These are phyloP conservation scores for Pseudochromis fuscus DNA, from an alignment of 2,797 vertebrate genomes.

Conservation along the genomic window DNA sequence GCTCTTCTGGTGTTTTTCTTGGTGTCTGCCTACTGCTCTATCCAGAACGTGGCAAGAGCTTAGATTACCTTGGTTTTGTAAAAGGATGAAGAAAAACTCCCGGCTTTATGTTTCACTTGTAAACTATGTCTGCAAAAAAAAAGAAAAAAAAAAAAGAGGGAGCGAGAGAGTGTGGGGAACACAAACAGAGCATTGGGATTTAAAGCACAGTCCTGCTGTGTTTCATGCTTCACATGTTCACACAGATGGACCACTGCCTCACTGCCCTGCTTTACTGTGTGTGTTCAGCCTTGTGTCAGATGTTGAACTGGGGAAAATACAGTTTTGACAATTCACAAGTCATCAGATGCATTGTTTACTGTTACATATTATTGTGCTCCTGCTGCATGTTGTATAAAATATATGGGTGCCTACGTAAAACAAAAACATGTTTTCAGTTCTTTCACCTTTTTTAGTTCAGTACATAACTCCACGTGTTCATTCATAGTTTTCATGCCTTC, in stretches of 20 bases:
- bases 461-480: no score
- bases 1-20: constrained; percentile 35
- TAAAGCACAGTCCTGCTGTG: constrained; percentile 1
- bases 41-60: constrained; percentile 12
- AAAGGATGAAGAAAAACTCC: constrained; percentile 20
- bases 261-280: constrained; percentile 27
- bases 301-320: constrained; percentile 16
- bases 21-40: constrained; percentile 26
- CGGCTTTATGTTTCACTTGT: constrained; percentile 22
- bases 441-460: no score
- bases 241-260: constrained; percentile 24
- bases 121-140: constrained; percentile 10
- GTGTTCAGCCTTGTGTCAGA: constrained; percentile 32
- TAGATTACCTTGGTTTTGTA: constrained; percentile 21
- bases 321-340: background rate
- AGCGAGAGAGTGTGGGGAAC: constrained; percentile 2
- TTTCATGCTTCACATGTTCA: constrained; percentile 47
- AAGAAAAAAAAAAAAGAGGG: no score
- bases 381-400: background rate
- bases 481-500: no score
- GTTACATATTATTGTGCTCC: background rate
- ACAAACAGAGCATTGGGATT: constrained; percentile 15
- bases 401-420: background rate
- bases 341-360: background rate
- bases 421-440: no score